Percentiles rank a stretch among this genome's conserved stretches.
These are phyloP conservation scores for Helicorthomorpha holstii DNA, from an alignment of 1,140 invertebrate genomes.

Conservation along the genomic window DNA sequence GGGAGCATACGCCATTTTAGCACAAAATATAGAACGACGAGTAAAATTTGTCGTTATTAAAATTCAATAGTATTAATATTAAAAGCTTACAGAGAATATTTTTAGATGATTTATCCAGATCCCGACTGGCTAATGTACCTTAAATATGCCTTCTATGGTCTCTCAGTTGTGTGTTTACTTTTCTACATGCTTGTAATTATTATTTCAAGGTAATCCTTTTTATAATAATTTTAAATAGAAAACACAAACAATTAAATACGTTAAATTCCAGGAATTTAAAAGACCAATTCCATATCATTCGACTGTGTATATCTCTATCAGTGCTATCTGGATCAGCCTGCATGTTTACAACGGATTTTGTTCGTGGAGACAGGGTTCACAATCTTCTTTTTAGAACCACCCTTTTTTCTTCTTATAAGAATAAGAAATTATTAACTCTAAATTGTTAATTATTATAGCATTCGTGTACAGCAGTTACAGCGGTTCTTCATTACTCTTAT, in stretches of 20 bases:
- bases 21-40: conserved; percentile 5
- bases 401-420: background rate
- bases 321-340: conserved; percentile 13
- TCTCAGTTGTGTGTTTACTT: conserved; percentile 14
- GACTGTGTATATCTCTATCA: conserved; percentile 15
- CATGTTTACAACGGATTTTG: conserved; percentile 16
- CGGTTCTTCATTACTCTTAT: conserved; percentile 19
- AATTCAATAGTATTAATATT: background rate
- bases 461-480: conserved; percentile 17
- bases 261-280: conserved; percentile 18
- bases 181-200: conserved; percentile 13
- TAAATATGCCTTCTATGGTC: conserved; percentile 12
- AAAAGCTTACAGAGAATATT: background rate
- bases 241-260: too few relatives aligned
- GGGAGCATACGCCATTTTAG: conserved; percentile 15
- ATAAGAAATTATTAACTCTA: background rate
- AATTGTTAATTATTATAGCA: conserved; percentile 6
- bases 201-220: conserved; percentile 3
- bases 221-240: background rate
- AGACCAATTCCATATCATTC: conserved; percentile 21
- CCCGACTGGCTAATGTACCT: conserved; percentile 12
- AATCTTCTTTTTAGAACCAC: background rate
- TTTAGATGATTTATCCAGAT: conserved; percentile 12
- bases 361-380: conserved; percentile 4
- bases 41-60: background rate